Evolutionary conservation across 1,140 invertebrate genomes (phyloP), one percentile per base, ranked within the genome.

Genomic region (Calycopis cecrops): DNA sequence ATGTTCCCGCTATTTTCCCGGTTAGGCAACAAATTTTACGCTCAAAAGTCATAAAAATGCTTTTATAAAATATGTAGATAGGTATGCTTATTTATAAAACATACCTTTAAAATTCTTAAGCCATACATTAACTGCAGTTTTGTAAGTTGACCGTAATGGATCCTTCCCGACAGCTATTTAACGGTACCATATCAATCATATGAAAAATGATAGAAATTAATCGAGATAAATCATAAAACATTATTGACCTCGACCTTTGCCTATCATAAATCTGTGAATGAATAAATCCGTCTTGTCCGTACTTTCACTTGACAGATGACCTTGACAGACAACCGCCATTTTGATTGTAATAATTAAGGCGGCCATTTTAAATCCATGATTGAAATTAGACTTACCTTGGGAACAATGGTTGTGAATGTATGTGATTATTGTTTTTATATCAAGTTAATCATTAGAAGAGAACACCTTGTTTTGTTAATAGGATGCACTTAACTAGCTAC

Each of bases 241-340:
- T 34, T 28, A 52, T 48, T 48, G 54, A 52, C 68, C 62, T 67
- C 62, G 57, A 65, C 65, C 65, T 70, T 70, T 65, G 54, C 11
- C 34, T 60, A 48, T 67, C 63, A 57, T 67, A 60, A 63, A 68
- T 68, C 60, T 57, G 38, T 55, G 50, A 49, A 63, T 60, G 47
- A 59, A 56, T 63, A 63, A 63, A 63, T 67, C 59, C 55, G 52
- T 55, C 55, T 50, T 57, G 28, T 62, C 55, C 48, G 53, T 51
- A 63, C 67, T 69, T 67, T 70, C 68, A 70, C 67, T 63, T 35
- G 57, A 59, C 59, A 63, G 40, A 44, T 59, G 59, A 59, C 68
- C 68, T 70, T 67, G 62, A 60, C 53, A 49, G 59, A 44, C 50
- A 52, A 48, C 48, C 60, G 58, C 60, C 63, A 68, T 65, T 28